phyloP scores from a whole-genome alignment of 64 coral and sea anemone species.

The Acropora tenuis region DNA sequence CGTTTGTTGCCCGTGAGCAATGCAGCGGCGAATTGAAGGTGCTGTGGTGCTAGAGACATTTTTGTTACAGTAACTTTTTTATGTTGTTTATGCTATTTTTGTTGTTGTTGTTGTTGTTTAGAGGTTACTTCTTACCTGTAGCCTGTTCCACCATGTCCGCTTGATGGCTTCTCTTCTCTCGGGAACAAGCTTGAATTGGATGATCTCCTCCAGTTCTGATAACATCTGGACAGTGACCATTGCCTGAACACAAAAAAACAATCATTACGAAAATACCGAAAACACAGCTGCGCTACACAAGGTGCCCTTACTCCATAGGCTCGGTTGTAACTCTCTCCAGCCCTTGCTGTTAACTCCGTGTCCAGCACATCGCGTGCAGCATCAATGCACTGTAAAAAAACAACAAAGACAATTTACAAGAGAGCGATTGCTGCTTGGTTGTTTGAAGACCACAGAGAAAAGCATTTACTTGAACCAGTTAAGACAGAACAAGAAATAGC shows the following conservation, averaged over 20 bases:
- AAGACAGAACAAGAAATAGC: no score
- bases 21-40: no score
- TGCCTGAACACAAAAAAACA: conserved; percentile 51
- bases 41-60: no score
- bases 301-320: conserved; percentile 79
- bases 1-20: no score
- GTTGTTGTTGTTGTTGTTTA: not conserved
- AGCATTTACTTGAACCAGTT: no score
- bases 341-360: conserved; percentile 97
- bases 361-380: conserved; percentile 94
- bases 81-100: not conserved
- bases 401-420: no score
- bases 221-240: conserved; percentile 97
- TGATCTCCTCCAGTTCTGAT: conserved; percentile 97
- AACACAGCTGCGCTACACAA: not conserved
- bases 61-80: no score
- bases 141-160: conserved; percentile 95
- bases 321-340: conserved; percentile 98
- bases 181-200: conserved; percentile 94
- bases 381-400: conserved; percentile 81
- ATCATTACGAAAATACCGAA: not conserved
- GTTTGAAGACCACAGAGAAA: no score
- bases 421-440: no score
- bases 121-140: conserved; percentile 48
- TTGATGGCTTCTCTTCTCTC: conserved; percentile 95